A percentile compares a stretch with the other conserved stretches of the same genome.
Evolutionary conservation across 2,888 invertebrate genomes (phyloP).

Genomic region (Tryphoninae sp.): DNA sequence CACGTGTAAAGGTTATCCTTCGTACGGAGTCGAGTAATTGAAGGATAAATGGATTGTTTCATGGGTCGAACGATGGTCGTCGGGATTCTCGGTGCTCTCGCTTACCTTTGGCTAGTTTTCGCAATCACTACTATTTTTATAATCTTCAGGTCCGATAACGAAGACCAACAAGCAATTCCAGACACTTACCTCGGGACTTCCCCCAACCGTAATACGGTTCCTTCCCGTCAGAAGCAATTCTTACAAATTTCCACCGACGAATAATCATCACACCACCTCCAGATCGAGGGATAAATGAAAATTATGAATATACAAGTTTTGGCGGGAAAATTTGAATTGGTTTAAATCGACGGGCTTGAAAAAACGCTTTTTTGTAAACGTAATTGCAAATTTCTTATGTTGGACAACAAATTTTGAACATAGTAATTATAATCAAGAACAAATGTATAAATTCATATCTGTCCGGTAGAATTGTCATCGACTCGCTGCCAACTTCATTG

Average conservation of each 20-base stretch:
- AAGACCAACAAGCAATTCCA: not conserved
- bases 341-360: too few species aligned
- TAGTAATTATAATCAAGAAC: too few species aligned
- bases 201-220: not conserved
- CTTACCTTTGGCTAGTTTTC: slow-evolving; percentile 67
- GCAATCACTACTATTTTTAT: slow-evolving; percentile 61
- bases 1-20: not conserved
- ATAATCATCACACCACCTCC: not conserved
- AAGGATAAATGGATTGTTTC: slow-evolving; percentile 35
- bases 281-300: not conserved
- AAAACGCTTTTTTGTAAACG: too few species aligned
- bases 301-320: not conserved
- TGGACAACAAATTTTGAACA: too few species aligned
- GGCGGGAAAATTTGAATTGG: not conserved
- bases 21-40: not conserved
- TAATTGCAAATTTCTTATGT: too few species aligned
- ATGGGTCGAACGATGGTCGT: slow-evolving; percentile 46
- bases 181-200: not conserved
- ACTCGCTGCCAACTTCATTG: too few species aligned
- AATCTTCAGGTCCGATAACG: slow-evolving; percentile 35
- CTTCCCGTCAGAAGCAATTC: slow-evolving; percentile 3
- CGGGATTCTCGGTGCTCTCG: slow-evolving; percentile 64
- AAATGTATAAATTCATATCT: too few species aligned
- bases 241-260: slow-evolving; percentile 10
- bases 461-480: too few species aligned